These are phyloP conservation scores for Nematostella vectensis DNA, from an alignment of 92 coral and sea anemone genomes.

Conservation along the genomic window DNA sequence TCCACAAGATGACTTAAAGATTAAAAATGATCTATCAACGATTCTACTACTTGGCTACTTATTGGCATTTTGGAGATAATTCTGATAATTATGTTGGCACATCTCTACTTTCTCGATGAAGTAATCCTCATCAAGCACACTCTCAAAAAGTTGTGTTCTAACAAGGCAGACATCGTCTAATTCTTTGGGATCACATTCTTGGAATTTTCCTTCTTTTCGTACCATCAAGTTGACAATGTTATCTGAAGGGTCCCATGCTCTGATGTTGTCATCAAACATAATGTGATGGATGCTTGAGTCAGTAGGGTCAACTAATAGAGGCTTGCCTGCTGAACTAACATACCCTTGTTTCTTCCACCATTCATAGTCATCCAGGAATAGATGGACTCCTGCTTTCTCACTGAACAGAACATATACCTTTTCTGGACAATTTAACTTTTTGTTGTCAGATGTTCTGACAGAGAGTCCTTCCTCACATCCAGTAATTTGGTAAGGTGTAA, in stretches of 20 bases:
- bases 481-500: conserved; percentile 30
- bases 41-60: too few relatives aligned
- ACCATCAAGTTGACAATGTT: conserved; percentile 55
- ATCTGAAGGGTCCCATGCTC: conserved; percentile 60
- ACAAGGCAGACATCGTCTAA: conserved; percentile 58
- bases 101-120: conserved; percentile 50
- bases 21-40: too few relatives aligned
- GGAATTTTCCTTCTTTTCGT: conserved; percentile 21
- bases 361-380: conserved; percentile 46
- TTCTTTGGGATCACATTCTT: conserved; percentile 27
- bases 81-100: conserved; percentile 49
- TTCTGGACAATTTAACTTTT: conserved; percentile 1
- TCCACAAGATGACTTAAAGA: too few relatives aligned
- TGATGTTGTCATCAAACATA: conserved; percentile 76
- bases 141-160: conserved; percentile 57
- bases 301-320: conserved; percentile 42
- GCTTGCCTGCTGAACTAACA: conserved; percentile 48
- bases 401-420: conserved; percentile 43
- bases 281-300: conserved; percentile 62
- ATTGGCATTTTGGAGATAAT: too few relatives aligned
- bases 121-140: conserved; percentile 55
- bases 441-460: conserved; percentile 22
- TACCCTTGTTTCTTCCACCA: conserved; percentile 57
- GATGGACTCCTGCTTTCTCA: conserved; percentile 40
- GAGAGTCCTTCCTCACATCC: conserved; percentile 26